Base-by-base conservation (phyloP, 2,113 vertebrate species). In the Meriones unguiculatus region DNA sequence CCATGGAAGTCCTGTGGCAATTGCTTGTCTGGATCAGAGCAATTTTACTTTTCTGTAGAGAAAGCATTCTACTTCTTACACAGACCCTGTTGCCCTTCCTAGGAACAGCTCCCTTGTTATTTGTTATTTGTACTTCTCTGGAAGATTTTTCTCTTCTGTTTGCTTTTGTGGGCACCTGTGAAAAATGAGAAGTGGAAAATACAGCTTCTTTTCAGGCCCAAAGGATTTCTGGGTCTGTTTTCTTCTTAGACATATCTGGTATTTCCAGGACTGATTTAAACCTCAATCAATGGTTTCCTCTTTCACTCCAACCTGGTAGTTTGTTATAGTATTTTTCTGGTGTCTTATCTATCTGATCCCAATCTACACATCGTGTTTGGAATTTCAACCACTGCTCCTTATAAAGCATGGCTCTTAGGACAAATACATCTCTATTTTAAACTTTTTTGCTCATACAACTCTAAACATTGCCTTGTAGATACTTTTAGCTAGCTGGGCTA, bases 401-500 rank as follows among this genome's bases (percentile, higher is more conserved):
- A 46, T 90, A 85, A 84, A 75, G 38, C 13, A 17, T 75, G 15
- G 10, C 46, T 87, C 38, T 90, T 82, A 93, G 38, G 46, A 69
- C 9, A 86, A n/a, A 4, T 62, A 52, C 41, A 77, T 89, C 84
- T 5, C 24, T 82, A n/a, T n/a, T 14, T 15, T 2, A 7, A 89
- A 57, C 15, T 30, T 94, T 81, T 50, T 90, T 59, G 57, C 64
- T 20, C 3, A 54, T 0, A 1, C 32, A 35, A 50, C n/a, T 85
- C 81, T 92, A 65, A 95, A 10, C 70, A 30, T 92, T 90, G 32
- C 46, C 12, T 81, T 86, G 32, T 76, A 93, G 24, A 86, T 50
- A 81, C 13, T 67, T 96, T 90, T 30, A 67, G 13, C 28, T 54
- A 72, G 7, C 50, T 73, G 52, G 20, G 7, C 62, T 91, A 28